Evolutionary conservation across 1,140 invertebrate genomes (phyloP), one percentile per base, ranked within the genome.

Genomic region (Anastrepha obliqua): DNA sequence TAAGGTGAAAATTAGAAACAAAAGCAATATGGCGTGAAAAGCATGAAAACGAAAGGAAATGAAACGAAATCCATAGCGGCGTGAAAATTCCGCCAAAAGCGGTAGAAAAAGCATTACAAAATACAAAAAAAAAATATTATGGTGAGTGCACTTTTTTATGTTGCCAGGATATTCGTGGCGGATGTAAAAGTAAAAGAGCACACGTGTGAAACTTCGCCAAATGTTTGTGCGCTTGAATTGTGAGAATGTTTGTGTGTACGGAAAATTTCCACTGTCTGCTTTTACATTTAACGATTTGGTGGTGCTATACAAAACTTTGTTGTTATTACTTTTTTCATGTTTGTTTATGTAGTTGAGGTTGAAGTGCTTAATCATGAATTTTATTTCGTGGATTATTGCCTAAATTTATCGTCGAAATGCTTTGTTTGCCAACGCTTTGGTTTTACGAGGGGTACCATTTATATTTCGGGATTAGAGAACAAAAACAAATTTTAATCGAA

Each of bases 311-410:
- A 29, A 6, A 7, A 55, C 2, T 20, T 85, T 86, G 17, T 86
- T 65, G 60, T 65, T 86, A 44, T 65, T 86, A 9, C 58, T 13
- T 67, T 2, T 47, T 44, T 44, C 6, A 74, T 5, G 67, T 47
- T 15, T 74, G 67, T 74, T 74, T 74, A 39, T 39, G 44, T 74
- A 74, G 44, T 74, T 74, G 9, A 62, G 13, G 29, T 51, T 42
- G n/a, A 62, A 65, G 29, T 86, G 59, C 86, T 64, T 64, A 86
- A 86, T 86, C 86, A 86, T 86, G 60, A 86, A 86, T 65, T 65
- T 86, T 86, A 65, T 86, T 86, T 86, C 86, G 86, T 64, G 86
- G 86, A 86, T 86, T 86, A 86, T 86, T 86, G 59, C 39, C 59
- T 47, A 86, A 86, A 86, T 64, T 64, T 86, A 44, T 86, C 29